Evolutionary conservation across 1,140 invertebrate species (phyloP).

Genomic region (Drosophila parvula): DNA sequence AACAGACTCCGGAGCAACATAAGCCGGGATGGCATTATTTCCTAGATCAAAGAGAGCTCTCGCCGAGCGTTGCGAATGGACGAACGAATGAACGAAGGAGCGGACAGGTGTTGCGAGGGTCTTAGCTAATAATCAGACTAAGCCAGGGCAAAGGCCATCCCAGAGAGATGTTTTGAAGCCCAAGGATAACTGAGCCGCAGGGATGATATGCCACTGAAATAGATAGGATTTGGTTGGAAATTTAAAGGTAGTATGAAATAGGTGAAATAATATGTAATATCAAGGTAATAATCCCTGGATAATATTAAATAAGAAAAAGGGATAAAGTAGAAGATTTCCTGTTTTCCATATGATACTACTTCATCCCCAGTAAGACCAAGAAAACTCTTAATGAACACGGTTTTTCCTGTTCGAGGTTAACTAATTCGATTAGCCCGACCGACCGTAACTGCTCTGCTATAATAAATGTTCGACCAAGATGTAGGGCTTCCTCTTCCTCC

Average conservation of each 20-base stretch:
- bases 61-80: constrained; percentile 43
- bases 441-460: constrained; percentile 12
- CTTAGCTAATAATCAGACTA: constrained; percentile 47
- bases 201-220: not conserved
- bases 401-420: not conserved
- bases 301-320: not conserved
- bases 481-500: not conserved
- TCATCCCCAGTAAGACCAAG: not conserved
- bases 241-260: not conserved
- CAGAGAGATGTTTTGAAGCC: constrained; percentile 15
- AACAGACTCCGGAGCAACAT: constrained; percentile 17
- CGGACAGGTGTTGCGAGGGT: constrained; percentile 26
- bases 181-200: not conserved
- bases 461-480: constrained; percentile 1
- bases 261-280: too few species aligned
- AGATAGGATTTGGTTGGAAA: not conserved
- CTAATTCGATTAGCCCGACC: constrained; percentile 9
- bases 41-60: constrained; percentile 64
- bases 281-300: not conserved
- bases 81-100: constrained; percentile 15
- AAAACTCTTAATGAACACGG: not conserved
- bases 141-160: constrained; percentile 11
- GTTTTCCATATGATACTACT: not conserved
- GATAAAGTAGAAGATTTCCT: not conserved
- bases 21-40: constrained; percentile 42